Base-by-base conservation (phyloP, 1,140 invertebrate species). In the Popillia japonica region DNA sequence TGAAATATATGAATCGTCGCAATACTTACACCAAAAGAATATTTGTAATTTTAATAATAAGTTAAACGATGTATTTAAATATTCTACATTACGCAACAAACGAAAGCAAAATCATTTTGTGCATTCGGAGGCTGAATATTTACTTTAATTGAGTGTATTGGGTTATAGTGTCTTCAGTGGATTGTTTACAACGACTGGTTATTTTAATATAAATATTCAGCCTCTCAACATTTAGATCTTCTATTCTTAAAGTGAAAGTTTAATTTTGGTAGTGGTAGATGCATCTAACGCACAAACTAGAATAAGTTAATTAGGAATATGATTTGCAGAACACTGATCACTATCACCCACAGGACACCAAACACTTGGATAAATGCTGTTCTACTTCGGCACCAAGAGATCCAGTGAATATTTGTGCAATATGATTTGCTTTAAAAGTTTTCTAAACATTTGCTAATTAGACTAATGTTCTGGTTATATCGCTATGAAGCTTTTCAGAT, bases 201-300 rank as follows among this genome's bases (percentile, higher is more conserved):
- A 34, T 34, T 34, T 34, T 34, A 34, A 34, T 34, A 34, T 34
- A 34, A 55, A n/a, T n/a, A 6, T 14, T 55, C 17, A 55, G 48
- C 14, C 48, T 55, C 17, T 55, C 17, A 55, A 17, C 0, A 17
- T 55, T 6, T 55, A 55, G 0, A n/a, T 55, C 0, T 55, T 55
- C 17, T 55, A 55, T 6, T 55, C 11, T 55, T 17, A 17, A 14
- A 55, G 48, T 55, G 48, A 55, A 55, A 55, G 48, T 55, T 55
- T 55, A 55, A 55, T 17, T 55, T 55, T 55, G 22, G 59, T 77
- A 77, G n/a, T 76, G 6, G 10, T 40, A 59, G 23, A 77, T 61
- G 64, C 40, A 77, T 27, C 40, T 77, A n/a, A 61, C 48, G 75
- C 34, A 77, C 73, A 48, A 75, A 59, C 40, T 27, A 44, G 75